Evolutionary conservation across 1,140 invertebrate genomes (phyloP).

Genomic region (Glossosoma conforme): DNA sequence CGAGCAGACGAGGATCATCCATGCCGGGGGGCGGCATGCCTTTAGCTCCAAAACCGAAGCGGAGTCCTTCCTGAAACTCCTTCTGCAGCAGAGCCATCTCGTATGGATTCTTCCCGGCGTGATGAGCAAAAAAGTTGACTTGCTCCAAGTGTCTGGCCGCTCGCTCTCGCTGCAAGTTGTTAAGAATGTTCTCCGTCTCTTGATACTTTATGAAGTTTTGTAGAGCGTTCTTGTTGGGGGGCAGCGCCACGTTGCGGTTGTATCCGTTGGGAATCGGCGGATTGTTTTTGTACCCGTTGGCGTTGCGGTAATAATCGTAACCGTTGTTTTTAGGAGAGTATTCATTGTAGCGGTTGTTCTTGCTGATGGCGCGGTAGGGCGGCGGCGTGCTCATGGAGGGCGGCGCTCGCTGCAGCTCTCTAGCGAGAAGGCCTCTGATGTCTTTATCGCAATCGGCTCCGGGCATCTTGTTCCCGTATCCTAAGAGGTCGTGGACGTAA

Average conservation of each 20-base stretch:
- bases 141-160: slow-evolving; percentile 16
- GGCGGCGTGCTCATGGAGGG: neutral
- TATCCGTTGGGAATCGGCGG: neutral
- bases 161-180: slow-evolving; percentile 5
- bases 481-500: neutral
- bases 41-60: slow-evolving; percentile 8
- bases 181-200: slow-evolving; percentile 5
- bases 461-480: neutral
- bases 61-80: slow-evolving; percentile 18
- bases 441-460: neutral
- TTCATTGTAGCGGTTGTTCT: slow-evolving; percentile 9
- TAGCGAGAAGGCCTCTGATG: slow-evolving; percentile 10
- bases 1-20: slow-evolving; percentile 21
- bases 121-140: slow-evolving; percentile 7
- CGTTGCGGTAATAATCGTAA: slow-evolving; percentile 3
- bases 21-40: slow-evolving; percentile 10
- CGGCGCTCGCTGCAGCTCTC: slow-evolving; percentile 4
- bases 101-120: slow-evolving; percentile 4
- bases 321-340: slow-evolving; percentile 3
- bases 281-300: slow-evolving; percentile 13
- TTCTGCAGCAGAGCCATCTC: slow-evolving; percentile 18
- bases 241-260: neutral
- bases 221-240: slow-evolving; percentile 5
- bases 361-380: slow-evolving; percentile 16
- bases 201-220: slow-evolving; percentile 9